Conservation (phyloP, 2,888 invertebrate species). For the Amphiduros pacificus region DNA sequence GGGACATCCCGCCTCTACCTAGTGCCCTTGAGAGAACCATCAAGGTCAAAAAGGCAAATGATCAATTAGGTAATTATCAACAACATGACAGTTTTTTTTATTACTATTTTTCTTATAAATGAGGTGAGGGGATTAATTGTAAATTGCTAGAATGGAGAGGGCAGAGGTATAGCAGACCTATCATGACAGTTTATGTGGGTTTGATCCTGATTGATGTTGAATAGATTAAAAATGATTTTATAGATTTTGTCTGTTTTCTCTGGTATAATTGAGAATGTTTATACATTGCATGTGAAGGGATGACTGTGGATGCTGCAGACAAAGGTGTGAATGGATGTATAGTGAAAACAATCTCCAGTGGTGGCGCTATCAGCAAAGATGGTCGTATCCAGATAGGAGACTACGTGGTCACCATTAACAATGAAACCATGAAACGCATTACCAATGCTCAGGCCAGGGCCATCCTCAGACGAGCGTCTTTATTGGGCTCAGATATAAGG, state of each 20-base stretch:
- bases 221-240: too few relatives aligned
- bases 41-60: conserved; percentile 64
- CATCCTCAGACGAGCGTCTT: conserved; percentile 65
- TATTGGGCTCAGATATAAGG: conserved; percentile 66
- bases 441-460: conserved; percentile 67
- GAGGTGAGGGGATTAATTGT: too few relatives aligned
- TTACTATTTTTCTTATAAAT: too few relatives aligned
- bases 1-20: conserved; percentile 57
- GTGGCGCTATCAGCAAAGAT: conserved; percentile 66
- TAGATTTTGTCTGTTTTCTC: too few relatives aligned
- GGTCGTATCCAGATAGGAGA: conserved; percentile 66
- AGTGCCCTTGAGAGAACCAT: conserved; percentile 64
- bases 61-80: conserved; percentile 65
- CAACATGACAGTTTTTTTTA: too few relatives aligned
- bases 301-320: conserved; percentile 66
- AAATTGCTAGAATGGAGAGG: too few relatives aligned
- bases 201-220: too few relatives aligned
- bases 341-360: conserved; percentile 62
- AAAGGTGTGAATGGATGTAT: conserved; percentile 66
- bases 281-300: conserved; percentile 56
- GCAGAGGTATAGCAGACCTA: too few relatives aligned
- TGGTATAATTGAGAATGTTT: too few relatives aligned
- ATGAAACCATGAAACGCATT: conserved; percentile 65
- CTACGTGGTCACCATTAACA: conserved; percentile 66
- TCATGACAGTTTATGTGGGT: too few relatives aligned